Conservation (phyloP, 1,140 invertebrate species). For the Drosophila nebulosa region DNA sequence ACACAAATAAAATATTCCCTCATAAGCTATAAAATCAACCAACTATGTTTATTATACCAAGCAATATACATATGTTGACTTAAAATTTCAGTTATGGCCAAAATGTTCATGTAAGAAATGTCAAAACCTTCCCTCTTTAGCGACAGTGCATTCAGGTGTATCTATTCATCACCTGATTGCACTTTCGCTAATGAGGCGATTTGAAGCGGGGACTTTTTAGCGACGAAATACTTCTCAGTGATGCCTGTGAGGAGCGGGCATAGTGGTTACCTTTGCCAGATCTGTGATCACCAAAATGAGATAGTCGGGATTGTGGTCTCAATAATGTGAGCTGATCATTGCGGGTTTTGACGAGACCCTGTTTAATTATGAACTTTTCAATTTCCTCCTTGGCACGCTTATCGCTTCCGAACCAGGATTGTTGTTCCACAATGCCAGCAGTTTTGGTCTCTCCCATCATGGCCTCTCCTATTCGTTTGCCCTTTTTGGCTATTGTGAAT, state of each 20-base stretch:
- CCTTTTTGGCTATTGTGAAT: conserved; percentile 46
- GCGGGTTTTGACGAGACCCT: conserved; percentile 25
- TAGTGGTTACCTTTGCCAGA: background rate
- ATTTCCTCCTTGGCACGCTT: conserved; percentile 12
- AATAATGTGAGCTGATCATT: conserved; percentile 13
- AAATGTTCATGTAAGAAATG: no score
- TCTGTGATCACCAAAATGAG: background rate
- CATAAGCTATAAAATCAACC: no score
- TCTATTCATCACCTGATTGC: background rate
- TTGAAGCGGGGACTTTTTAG: background rate
- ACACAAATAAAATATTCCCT: no score
- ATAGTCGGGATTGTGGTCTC: background rate
- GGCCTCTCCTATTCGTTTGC: conserved; percentile 29
- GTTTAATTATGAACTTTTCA: conserved; percentile 23
- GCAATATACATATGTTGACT: background rate
- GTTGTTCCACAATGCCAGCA: background rate
- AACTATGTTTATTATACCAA: no score
- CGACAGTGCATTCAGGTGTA: background rate
- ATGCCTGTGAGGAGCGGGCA: background rate
- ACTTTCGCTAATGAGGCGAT: background rate
- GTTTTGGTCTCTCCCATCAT: conserved; percentile 7
- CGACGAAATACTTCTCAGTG: background rate
- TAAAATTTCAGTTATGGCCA: background rate
- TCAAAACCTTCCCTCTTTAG: background rate
- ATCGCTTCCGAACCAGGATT: background rate